Percentiles rank a stretch among this genome's conserved stretches.
Evolutionary conservation across 2,888 invertebrate species (phyloP).

Genomic region (Zygaena filipendulae): DNA sequence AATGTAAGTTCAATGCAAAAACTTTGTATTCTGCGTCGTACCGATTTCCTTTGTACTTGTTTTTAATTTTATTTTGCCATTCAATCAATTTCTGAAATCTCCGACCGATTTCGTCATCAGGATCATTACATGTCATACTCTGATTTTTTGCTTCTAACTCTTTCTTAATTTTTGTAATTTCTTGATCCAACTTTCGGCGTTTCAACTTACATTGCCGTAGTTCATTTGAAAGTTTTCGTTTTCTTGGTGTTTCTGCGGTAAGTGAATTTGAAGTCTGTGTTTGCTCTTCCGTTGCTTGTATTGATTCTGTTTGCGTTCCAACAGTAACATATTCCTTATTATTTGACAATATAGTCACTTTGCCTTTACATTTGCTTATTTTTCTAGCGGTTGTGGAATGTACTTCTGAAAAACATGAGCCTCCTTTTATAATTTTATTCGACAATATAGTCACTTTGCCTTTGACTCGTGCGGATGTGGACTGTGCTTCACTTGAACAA

Average conservation of each 20-base stretch:
- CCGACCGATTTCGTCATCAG: slow-evolving; percentile 8
- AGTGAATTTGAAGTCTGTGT: slow-evolving; percentile 7
- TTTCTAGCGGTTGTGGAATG: background rate
- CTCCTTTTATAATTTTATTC: no score
- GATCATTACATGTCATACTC: background rate
- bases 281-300: slow-evolving; percentile 4
- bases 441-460: slow-evolving; percentile 1
- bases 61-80: slow-evolving; percentile 19
- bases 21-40: slow-evolving; percentile 14
- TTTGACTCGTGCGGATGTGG: background rate
- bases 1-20: slow-evolving; percentile 18
- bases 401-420: no score
- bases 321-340: slow-evolving; percentile 1
- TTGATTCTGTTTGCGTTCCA: slow-evolving; percentile 6
- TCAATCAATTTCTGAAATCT: slow-evolving; percentile 17
- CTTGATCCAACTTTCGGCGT: slow-evolving; percentile 3
- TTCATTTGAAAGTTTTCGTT: slow-evolving; percentile 10
- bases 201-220: slow-evolving; percentile 5
- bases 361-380: background rate
- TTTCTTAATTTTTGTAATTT: slow-evolving; percentile 5
- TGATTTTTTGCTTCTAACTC: slow-evolving; percentile 10
- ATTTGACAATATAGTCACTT: slow-evolving; percentile 1
- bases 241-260: slow-evolving; percentile 2
- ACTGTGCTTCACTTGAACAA: slow-evolving; percentile 1
- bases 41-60: slow-evolving; percentile 16